A percentile compares a stretch with the other conserved stretches of the same genome.
Conservation (phyloP, 2,888 invertebrate species). For the Acanthosepion lycidas region DNA sequence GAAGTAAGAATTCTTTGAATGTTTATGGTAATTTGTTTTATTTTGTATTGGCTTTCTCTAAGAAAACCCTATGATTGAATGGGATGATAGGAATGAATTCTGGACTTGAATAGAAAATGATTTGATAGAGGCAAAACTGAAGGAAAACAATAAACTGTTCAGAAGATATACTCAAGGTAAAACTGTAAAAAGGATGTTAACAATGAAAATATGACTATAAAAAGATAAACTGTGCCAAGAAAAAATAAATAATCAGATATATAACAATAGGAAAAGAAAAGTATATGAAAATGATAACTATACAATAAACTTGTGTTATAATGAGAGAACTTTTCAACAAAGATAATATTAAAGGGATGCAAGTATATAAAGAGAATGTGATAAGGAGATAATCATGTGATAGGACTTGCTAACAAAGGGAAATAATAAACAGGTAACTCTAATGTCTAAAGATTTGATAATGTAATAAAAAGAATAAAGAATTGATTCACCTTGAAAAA, state of each 20-base stretch:
- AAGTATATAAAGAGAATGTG: not conserved
- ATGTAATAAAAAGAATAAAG: not conserved
- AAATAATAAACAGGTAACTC: not conserved
- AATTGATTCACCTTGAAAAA: not conserved
- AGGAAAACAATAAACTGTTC: not conserved
- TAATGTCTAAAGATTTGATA: not conserved
- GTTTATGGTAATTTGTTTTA: not conserved
- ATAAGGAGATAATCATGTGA: slow-evolving; percentile 13
- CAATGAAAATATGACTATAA: not conserved
- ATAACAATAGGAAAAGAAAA: not conserved
- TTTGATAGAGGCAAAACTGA: not conserved
- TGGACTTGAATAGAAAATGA: not conserved
- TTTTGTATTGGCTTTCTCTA: not conserved
- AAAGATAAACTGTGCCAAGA: not conserved
- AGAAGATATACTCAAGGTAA: not conserved
- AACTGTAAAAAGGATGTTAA: not conserved
- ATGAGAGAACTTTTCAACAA: not conserved
- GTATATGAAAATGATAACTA: not conserved
- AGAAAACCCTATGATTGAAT: slow-evolving; percentile 13
- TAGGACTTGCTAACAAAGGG: not conserved
- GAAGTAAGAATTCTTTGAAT: not conserved
- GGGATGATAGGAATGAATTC: not conserved
- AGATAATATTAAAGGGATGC: slow-evolving; percentile 24
- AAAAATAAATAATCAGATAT: not conserved
- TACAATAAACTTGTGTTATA: not conserved